Evolutionary conservation across 1,140 invertebrate species (phyloP).

Genomic region (Listronotus bonariensis): DNA sequence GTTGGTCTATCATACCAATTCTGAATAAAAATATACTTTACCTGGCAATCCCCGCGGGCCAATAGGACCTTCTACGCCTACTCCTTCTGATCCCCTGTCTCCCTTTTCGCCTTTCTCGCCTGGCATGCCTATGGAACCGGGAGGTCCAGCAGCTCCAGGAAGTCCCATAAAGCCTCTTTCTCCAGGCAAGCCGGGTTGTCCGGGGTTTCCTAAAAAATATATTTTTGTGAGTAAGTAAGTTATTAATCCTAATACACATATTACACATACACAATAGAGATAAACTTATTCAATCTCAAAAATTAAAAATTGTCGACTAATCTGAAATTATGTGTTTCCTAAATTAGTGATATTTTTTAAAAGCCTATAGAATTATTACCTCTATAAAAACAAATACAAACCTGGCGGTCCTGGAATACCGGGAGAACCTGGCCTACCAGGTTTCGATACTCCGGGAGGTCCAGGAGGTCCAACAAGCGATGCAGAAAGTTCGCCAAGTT

Average conservation of each 20-base stretch:
- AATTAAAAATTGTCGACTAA: too few relatives aligned
- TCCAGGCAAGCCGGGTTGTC: constrained; percentile 51
- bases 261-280: too few relatives aligned
- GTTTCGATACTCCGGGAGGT: constrained; percentile 63
- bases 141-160: constrained; percentile 63
- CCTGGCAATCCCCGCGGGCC: constrained; percentile 69
- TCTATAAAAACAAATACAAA: constrained; percentile 43
- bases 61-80: constrained; percentile 70
- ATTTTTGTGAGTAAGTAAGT: too few relatives aligned
- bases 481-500: constrained; percentile 64
- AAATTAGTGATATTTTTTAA: too few relatives aligned
- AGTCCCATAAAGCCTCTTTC: constrained; percentile 69
- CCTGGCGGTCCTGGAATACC: constrained; percentile 68
- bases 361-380: too few relatives aligned
- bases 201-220: constrained; percentile 47
- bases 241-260: too few relatives aligned
- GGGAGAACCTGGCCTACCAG: constrained; percentile 63
- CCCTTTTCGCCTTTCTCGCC: constrained; percentile 76
- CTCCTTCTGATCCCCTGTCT: constrained; percentile 69
- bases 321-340: too few relatives aligned
- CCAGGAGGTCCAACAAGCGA: constrained; percentile 66
- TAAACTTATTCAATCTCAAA: too few relatives aligned
- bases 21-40: too few relatives aligned
- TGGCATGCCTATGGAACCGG: constrained; percentile 62
- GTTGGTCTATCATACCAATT: too few relatives aligned